Percentiles rank a stretch among this genome's conserved stretches.
phyloP scores from a whole-genome alignment of 2,888 invertebrate species.

The Sclerodermus sp. region DNA sequence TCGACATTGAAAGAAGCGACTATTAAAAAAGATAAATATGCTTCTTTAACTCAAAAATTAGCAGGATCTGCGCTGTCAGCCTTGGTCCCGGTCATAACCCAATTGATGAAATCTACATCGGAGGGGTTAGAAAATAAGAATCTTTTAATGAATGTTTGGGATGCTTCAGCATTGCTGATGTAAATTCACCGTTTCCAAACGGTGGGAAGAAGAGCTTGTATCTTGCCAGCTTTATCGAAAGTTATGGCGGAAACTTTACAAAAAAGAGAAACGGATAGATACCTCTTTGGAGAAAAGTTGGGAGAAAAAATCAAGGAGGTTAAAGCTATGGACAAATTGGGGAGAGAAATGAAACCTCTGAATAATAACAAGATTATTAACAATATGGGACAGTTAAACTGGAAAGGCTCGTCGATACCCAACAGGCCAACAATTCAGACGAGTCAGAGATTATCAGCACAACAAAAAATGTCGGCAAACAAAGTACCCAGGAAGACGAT shows the following conservation, averaged over 20 bases:
- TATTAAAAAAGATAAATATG: neutral
- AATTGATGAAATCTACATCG: too few species aligned
- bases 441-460: too few species aligned
- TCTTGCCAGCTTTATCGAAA: neutral
- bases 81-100: too few species aligned
- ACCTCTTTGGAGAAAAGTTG: conserved; percentile 1
- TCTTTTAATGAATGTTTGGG: neutral
- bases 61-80: too few species aligned
- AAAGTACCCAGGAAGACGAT: too few species aligned
- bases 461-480: too few species aligned
- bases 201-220: neutral
- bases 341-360: conserved; percentile 1
- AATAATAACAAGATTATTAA: neutral
- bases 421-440: too few species aligned
- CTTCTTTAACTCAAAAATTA: too few species aligned
- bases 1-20: neutral
- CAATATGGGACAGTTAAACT: neutral
- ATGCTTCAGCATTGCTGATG: neutral
- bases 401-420: too few species aligned
- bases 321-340: neutral
- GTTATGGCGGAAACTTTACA: neutral
- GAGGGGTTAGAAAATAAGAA: neutral
- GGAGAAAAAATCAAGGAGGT: conserved; percentile 2
- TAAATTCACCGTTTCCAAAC: neutral
- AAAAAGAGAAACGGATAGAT: conserved; percentile 1